Conservation (phyloP, 1,140 invertebrate species). For the Acromyrmex echinatior region DNA sequence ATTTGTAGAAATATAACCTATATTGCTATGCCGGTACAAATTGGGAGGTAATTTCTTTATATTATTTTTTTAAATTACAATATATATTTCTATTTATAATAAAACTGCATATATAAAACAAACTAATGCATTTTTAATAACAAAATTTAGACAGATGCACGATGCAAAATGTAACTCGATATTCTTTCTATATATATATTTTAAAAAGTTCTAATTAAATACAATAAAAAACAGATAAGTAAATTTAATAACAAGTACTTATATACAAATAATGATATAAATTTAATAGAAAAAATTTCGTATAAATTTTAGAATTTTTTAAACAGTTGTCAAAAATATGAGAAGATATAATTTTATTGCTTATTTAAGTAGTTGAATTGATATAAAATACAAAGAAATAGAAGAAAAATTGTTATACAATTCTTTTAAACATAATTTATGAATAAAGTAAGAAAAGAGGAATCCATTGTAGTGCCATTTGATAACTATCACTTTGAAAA, state of each 20-base stretch:
- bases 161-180: background rate
- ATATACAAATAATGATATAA: background rate
- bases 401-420: background rate
- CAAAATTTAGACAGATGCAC: too few species aligned
- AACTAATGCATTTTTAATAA: background rate
- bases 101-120: background rate
- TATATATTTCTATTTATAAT: background rate
- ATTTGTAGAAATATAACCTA: background rate
- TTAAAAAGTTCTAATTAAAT: background rate
- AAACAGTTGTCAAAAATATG: background rate
- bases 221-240: background rate
- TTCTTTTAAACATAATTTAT: conserved; percentile 6
- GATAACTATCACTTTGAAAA: conserved; percentile 25
- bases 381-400: background rate
- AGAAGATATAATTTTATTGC: background rate
- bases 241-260: background rate
- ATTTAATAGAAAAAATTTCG: background rate
- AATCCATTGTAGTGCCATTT: background rate
- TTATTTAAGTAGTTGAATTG: background rate
- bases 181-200: background rate
- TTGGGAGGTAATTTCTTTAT: background rate
- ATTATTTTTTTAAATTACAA: too few species aligned
- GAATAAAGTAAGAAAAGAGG: conserved; percentile 7
- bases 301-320: background rate
- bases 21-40: background rate